phyloP scores from a whole-genome alignment of 2,888 invertebrate species.

The Drosophila recens region DNA sequence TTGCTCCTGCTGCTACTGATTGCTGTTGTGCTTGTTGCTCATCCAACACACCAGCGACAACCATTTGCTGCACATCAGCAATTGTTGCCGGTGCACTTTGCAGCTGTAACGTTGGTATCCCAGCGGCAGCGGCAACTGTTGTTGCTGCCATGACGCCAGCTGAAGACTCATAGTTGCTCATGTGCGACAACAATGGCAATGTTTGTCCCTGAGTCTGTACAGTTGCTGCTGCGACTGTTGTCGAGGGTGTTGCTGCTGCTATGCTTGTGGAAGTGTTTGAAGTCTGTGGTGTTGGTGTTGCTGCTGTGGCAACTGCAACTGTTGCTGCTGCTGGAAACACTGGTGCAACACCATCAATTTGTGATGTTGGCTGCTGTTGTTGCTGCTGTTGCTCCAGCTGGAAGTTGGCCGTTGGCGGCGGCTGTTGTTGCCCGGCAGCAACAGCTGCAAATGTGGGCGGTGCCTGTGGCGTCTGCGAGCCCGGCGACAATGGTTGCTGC shows the following conservation, averaged over 20 bases:
- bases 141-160: slow-evolving; percentile 32
- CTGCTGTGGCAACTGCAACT: slow-evolving; percentile 73
- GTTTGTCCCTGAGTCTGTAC: slow-evolving; percentile 81
- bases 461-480: slow-evolving; percentile 61
- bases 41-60: slow-evolving; percentile 49
- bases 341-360: slow-evolving; percentile 79
- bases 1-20: slow-evolving; percentile 41
- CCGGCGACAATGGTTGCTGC: slow-evolving; percentile 71
- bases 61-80: slow-evolving; percentile 77
- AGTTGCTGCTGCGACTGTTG: slow-evolving; percentile 37
- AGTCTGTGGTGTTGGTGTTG: slow-evolving; percentile 75
- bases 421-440: slow-evolving; percentile 59
- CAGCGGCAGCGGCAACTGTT: slow-evolving; percentile 42
- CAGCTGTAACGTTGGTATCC: slow-evolving; percentile 52
- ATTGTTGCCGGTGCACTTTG: slow-evolving; percentile 83
- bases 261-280: slow-evolving; percentile 78
- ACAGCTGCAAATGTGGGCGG: slow-evolving; percentile 76
- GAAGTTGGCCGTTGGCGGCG: slow-evolving; percentile 59
- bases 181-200: slow-evolving; percentile 80
- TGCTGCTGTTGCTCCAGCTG: slow-evolving; percentile 65
- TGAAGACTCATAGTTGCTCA: slow-evolving; percentile 73
- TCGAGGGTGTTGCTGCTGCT: slow-evolving; percentile 44
- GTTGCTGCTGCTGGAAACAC: slow-evolving; percentile 41
- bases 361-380: slow-evolving; percentile 79
- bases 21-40: slow-evolving; percentile 41